Conservation (phyloP, 2,797 vertebrate genomes). For the Bradypodion ventrale region DNA sequence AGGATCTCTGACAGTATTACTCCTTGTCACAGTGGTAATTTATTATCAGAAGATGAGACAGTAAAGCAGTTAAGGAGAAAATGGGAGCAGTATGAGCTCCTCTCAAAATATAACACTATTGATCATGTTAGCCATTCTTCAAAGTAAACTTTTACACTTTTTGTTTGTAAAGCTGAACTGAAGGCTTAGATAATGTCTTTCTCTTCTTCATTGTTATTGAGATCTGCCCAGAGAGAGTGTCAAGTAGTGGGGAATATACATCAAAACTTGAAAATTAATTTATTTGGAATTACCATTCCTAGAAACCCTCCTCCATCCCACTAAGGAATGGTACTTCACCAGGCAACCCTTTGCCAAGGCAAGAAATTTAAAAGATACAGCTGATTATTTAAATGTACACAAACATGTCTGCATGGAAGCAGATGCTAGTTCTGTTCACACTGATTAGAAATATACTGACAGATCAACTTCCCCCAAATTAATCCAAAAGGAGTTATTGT, state of each 20-base stretch:
- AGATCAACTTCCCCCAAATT: neutral
- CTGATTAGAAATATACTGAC: neutral
- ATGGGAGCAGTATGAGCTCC: neutral
- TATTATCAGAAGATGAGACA: neutral
- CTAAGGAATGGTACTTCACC: neutral
- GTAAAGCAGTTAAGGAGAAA: neutral
- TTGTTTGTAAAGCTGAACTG: neutral
- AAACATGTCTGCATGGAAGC: neutral
- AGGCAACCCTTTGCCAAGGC: neutral
- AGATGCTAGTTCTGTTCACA: neutral
- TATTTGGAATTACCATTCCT: neutral
- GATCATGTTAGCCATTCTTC: neutral
- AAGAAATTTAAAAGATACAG: neutral
- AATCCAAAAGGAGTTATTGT: neutral
- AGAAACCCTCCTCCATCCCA: neutral
- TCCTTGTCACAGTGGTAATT: neutral
- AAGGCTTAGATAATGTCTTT: too few relatives aligned
- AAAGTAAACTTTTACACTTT: neutral
- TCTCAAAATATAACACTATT: neutral
- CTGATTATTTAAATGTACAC: neutral
- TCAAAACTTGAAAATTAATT: too few relatives aligned
- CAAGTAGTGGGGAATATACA: too few relatives aligned
- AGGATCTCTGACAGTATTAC: neutral
- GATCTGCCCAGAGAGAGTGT: too few relatives aligned
- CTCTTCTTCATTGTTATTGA: too few relatives aligned